Base-by-base conservation (phyloP, 1,140 invertebrate genomes). In the Macrotrachela quadricornifera region DNA sequence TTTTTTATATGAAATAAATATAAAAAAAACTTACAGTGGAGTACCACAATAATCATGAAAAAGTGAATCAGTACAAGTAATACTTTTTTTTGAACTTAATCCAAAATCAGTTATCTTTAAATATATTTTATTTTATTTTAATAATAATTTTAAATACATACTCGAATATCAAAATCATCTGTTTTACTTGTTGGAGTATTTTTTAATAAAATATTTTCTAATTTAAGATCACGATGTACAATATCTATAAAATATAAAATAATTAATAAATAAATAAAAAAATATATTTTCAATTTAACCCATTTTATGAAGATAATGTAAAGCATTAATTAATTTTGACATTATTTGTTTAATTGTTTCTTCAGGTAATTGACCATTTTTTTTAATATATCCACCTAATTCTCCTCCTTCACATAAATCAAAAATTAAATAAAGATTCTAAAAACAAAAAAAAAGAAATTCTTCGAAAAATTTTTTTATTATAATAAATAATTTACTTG, bases 101-200 rank as follows among this genome's bases (percentile, higher is more conserved):
- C 75, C 75, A 64, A 77, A 77, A 62, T 77, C 75, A 37, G 73
- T 72, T 17, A 77, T 63, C 71, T 77, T 71, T 50, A 6, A 4
- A 3, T 15, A 13, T 3, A 14, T 4, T 6, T 4, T 17, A 3
- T 3, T n/a, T 46, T 46, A 10, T 16, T 14, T 8, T 11, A 4
- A 46, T 3, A 30, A 14, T 46, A n/a, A 39, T 46, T 58, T 49
- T 6, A 17, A n/a, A 50, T 2, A 48, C 44, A 50, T 59, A 69
- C 66, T 61, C 68, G 67, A 36, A 76, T 73, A 54, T 71, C 69
- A 40, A 73, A 63, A 40, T 69, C 62, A 52, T 74, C 70, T 3
- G 60, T 51, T 40, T 41, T 59, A 55, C 74, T 64, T 18, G 67
- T 47, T 30, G 72, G 71, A 30, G 8, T 30, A 61, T 65, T 58